phyloP scores from a whole-genome alignment of 1,140 invertebrate species.

The Penaeus chinensis region DNA sequence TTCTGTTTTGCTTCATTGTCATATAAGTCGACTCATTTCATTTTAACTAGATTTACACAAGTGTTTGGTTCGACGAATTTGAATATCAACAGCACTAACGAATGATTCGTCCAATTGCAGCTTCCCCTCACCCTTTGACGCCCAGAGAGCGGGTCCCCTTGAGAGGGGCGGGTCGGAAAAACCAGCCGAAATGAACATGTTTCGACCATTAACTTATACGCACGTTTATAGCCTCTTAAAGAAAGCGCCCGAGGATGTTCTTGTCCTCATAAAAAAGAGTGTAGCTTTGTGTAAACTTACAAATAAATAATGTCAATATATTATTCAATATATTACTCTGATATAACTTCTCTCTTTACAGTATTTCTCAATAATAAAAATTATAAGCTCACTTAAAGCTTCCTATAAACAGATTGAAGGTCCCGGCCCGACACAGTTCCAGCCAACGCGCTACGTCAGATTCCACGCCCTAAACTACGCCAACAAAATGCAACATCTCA shows the following conservation, averaged over 20 bases:
- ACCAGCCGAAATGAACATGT: background rate
- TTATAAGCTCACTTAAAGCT: slow-evolving; percentile 39
- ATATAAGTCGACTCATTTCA: too few relatives aligned
- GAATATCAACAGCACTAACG: too few relatives aligned
- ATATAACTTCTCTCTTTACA: slow-evolving; percentile 53
- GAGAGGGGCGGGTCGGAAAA: background rate
- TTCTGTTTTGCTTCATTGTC: background rate
- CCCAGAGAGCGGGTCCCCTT: too few relatives aligned
- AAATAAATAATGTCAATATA: slow-evolving; percentile 42
- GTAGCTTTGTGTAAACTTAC: slow-evolving; percentile 29
- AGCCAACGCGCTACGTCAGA: background rate
- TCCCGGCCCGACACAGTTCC: background rate
- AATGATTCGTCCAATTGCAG: background rate
- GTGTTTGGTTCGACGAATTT: too few relatives aligned
- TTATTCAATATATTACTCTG: slow-evolving; percentile 55
- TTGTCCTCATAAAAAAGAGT: slow-evolving; percentile 15
- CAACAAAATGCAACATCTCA: background rate
- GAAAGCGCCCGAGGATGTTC: slow-evolving; percentile 14
- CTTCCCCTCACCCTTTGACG: background rate
- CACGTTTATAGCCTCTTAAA: slow-evolving; percentile 24
- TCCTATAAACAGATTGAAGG: background rate
- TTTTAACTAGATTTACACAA: too few relatives aligned
- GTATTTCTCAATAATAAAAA: slow-evolving; percentile 23
- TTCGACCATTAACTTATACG: background rate
- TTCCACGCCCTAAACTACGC: slow-evolving; percentile 7